Conservation (phyloP, 2,113 vertebrate genomes). For the Epinephelus cyanopodus region DNA sequence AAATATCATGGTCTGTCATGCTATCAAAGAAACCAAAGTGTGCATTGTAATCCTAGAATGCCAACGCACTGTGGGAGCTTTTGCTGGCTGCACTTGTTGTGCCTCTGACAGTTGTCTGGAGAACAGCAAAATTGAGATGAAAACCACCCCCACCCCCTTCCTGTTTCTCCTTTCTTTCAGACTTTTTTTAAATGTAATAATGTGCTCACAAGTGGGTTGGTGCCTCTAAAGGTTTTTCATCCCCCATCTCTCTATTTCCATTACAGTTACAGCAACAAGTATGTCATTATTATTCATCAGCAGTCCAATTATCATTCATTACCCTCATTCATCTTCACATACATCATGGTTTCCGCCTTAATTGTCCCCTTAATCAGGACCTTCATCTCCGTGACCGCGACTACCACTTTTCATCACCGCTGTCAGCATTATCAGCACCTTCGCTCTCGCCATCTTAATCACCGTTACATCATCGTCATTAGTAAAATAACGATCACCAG, state of each 20-base stretch:
- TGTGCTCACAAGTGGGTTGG: background rate
- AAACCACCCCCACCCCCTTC: background rate
- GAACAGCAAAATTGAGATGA: background rate
- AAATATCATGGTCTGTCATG: constrained; percentile 23
- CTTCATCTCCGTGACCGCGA: constrained; percentile 14
- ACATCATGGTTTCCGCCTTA: constrained; percentile 27
- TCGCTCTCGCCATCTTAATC: constrained; percentile 45
- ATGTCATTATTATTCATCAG: constrained; percentile 41
- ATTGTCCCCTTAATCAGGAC: constrained; percentile 35
- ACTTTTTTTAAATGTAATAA: background rate
- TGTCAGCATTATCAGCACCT: constrained; percentile 39
- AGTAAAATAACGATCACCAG: constrained; percentile 36
- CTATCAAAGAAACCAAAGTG: constrained; percentile 21
- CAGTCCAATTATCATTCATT: constrained; percentile 40
- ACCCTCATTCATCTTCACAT: constrained; percentile 39
- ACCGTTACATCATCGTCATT: constrained; percentile 65
- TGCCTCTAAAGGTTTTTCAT: constrained; percentile 13
- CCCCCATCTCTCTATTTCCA: constrained; percentile 1
- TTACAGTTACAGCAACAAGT: constrained; percentile 27
- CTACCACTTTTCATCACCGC: constrained; percentile 34
- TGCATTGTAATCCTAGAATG: constrained; percentile 22
- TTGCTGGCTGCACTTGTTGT: background rate
- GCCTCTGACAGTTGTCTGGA: constrained; percentile 9
- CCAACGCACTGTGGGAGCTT: background rate
- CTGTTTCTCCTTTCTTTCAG: background rate